Percentiles rank a stretch among this genome's conserved stretches.
phyloP scores from a whole-genome alignment of 2,113 vertebrate species.

The Dolichallabes microphthalmus region DNA sequence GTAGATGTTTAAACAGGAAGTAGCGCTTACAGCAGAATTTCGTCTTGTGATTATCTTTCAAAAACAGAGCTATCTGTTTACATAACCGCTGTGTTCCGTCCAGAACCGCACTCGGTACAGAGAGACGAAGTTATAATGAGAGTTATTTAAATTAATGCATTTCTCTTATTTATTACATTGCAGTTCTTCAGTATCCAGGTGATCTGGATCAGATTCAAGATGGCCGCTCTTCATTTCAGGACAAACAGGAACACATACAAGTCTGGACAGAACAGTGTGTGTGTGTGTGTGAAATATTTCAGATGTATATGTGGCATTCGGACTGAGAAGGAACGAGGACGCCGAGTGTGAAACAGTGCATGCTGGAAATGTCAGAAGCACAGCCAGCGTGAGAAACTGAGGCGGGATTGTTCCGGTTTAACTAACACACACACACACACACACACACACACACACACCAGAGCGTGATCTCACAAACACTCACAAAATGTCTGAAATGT shows the following conservation, averaged over 20 bases:
- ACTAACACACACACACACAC: background rate
- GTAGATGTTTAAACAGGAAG: background rate
- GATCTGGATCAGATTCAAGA: constrained; percentile 9
- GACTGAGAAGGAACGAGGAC: background rate
- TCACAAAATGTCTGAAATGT: background rate
- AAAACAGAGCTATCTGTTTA: background rate
- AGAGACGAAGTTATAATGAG: background rate
- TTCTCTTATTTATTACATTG: no score
- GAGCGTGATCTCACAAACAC: background rate
- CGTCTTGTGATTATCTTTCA: background rate
- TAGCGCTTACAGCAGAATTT: background rate
- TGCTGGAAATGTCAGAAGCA: background rate
- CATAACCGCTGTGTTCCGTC: background rate
- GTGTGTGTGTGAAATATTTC: background rate
- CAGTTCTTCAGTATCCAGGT: background rate
- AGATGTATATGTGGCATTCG: constrained; percentile 1
- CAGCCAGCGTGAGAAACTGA: background rate
- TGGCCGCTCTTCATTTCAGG: background rate
- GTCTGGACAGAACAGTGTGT: background rate
- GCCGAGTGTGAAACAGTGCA: background rate
- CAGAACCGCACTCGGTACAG: background rate
- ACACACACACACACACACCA: background rate
- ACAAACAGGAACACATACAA: background rate
- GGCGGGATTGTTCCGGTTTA: background rate
- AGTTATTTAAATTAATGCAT: no score